Conservation (phyloP, 2,888 invertebrate genomes). For the Strigamia crassipes region DNA sequence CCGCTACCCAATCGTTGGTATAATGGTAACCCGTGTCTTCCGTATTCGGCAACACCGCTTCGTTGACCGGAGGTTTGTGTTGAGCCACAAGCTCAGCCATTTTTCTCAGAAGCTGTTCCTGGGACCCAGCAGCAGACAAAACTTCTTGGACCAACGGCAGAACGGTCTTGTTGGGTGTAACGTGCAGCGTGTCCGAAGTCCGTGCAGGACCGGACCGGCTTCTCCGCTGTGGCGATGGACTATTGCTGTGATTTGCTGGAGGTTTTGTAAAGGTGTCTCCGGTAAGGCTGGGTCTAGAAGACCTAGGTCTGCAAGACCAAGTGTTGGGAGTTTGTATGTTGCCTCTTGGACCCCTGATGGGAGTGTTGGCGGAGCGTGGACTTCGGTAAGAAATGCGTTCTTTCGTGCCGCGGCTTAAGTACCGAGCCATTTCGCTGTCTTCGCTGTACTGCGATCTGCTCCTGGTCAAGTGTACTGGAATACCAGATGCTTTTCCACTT, state of each 20-base stretch:
- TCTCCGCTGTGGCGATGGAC: conserved; percentile 63
- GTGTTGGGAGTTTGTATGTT: conserved; percentile 63
- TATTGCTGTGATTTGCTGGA: background rate
- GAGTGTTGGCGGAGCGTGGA: background rate
- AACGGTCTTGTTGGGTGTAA: background rate
- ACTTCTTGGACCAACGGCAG: conserved; percentile 71
- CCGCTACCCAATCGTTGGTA: conserved; percentile 41
- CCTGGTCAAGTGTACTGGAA: conserved; percentile 7
- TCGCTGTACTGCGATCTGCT: conserved; percentile 43
- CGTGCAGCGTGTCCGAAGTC: background rate
- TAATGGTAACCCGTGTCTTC: conserved; percentile 4
- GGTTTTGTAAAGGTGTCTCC: conserved; percentile 66
- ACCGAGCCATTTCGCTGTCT: conserved; percentile 43
- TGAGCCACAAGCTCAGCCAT: conserved; percentile 72
- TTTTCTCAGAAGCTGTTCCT: conserved; percentile 73
- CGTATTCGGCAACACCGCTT: background rate
- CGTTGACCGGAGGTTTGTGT: conserved; percentile 59
- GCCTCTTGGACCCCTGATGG: conserved; percentile 50
- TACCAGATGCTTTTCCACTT: background rate
- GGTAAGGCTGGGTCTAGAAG: conserved; percentile 63
- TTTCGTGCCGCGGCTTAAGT: conserved; percentile 12
- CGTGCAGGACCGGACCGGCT: background rate
- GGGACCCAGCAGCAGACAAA: conserved; percentile 73
- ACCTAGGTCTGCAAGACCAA: conserved; percentile 67
- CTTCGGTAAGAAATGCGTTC: conserved; percentile 54